These are phyloP conservation scores for Pedicia rivosa DNA, from an alignment of 2,888 invertebrate genomes.

Conservation along the genomic window DNA sequence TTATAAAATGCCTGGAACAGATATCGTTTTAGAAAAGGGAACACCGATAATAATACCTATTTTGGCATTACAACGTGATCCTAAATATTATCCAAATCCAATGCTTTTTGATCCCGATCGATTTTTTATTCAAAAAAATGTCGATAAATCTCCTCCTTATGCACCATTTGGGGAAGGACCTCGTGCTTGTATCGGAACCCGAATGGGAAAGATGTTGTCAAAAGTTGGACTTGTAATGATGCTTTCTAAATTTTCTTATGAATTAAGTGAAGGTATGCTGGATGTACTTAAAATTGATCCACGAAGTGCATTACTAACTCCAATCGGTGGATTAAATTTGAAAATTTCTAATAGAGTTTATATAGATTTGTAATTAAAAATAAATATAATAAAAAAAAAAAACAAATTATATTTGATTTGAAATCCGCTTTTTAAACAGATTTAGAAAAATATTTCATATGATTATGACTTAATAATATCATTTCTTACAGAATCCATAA, in stretches of 20 bases:
- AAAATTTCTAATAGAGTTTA: too few relatives aligned
- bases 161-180: background rate
- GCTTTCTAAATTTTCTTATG: background rate
- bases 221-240: background rate
- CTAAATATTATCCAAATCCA: background rate
- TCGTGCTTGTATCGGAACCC: background rate
- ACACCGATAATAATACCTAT: background rate
- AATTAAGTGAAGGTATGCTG: too few relatives aligned
- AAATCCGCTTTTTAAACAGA: too few relatives aligned
- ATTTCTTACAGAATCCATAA: too few relatives aligned
- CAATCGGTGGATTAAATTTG: too few relatives aligned
- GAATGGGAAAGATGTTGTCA: background rate
- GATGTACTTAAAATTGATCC: too few relatives aligned
- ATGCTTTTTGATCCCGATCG: background rate
- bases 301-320: too few relatives aligned
- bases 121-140: conserved; percentile 5
- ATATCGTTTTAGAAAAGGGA: background rate
- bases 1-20: background rate
- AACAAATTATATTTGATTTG: too few relatives aligned
- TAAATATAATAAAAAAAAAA: too few relatives aligned
- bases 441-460: too few relatives aligned
- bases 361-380: too few relatives aligned
- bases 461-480: too few relatives aligned
- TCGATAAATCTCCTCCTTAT: conserved; percentile 1
- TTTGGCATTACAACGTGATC: background rate